Conservation (phyloP, 92 coral and sea anemone genomes). For the Palythoa caribaeorum region DNA sequence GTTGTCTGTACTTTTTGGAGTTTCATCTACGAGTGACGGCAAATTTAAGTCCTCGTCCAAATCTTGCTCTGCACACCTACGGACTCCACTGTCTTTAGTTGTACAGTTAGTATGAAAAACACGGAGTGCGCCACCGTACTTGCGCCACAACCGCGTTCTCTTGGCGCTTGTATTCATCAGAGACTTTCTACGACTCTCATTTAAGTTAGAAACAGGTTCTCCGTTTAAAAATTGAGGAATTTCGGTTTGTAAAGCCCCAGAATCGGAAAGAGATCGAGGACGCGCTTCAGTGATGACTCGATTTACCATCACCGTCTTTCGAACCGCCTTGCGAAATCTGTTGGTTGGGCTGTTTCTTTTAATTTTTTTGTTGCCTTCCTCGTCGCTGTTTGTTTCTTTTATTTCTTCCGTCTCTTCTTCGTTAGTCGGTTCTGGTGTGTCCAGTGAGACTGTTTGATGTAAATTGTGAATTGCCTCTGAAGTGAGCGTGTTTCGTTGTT, state of each 20-base stretch:
- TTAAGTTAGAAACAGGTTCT: neutral
- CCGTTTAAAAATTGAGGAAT: neutral
- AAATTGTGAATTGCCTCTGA: constrained; percentile 89
- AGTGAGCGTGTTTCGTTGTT: constrained; percentile 72
- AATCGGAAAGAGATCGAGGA: constrained; percentile 9
- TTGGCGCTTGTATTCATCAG: constrained; percentile 33
- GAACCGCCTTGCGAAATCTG: constrained; percentile 62
- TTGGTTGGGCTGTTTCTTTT: constrained; percentile 1
- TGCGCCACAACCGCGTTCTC: constrained; percentile 38
- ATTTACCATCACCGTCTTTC: constrained; percentile 70
- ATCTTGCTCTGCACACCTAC: neutral
- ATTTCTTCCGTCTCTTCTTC: constrained; percentile 28
- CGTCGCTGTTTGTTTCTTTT: constrained; percentile 1
- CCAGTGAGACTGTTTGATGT: constrained; percentile 77
- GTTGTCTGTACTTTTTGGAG: neutral
- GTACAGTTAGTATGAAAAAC: neutral
- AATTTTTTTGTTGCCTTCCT: neutral
- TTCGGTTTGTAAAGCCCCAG: neutral
- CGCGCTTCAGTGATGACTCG: constrained; percentile 41
- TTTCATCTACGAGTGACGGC: neutral
- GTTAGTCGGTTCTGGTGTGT: constrained; percentile 1
- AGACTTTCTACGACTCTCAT: neutral
- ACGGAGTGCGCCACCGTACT: neutral
- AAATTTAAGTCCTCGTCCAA: neutral
- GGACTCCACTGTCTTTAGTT: neutral